phyloP scores from a whole-genome alignment of 2,113 vertebrate genomes.

The Heptranchias perlo region DNA sequence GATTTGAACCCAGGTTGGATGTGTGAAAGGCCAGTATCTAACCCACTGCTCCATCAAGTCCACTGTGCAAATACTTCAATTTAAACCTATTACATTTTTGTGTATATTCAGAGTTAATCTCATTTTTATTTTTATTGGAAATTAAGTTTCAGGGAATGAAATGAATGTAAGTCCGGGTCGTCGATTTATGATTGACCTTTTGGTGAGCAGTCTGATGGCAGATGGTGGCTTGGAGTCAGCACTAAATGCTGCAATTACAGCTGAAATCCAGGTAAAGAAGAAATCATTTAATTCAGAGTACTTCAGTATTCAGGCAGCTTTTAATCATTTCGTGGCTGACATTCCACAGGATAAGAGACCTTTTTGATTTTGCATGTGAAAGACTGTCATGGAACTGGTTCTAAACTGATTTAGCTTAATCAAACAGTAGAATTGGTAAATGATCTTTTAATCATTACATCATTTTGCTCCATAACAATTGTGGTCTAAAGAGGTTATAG shows the following conservation, averaged over 20 bases:
- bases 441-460: neutral
- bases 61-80: neutral
- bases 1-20: neutral
- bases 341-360: neutral
- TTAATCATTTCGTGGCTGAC: neutral
- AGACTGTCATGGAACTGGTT: neutral
- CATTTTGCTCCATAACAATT: neutral
- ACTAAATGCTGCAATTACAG: constrained; percentile 86
- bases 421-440: neutral
- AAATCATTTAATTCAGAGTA: constrained; percentile 15
- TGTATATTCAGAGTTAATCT: neutral
- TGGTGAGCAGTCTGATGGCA: constrained; percentile 97
- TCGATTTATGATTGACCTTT: constrained; percentile 92
- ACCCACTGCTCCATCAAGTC: neutral
- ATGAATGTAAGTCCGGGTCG: constrained; percentile 86
- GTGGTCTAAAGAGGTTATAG: neutral
- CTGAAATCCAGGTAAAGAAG: constrained; percentile 88
- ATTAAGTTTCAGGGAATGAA: constrained; percentile 83
- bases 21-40: neutral
- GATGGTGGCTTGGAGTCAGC: constrained; percentile 94
- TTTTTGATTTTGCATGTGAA: neutral
- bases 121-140: neutral
- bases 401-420: neutral
- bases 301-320: neutral
- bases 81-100: neutral